Conservation (phyloP, 2,113 vertebrate genomes). For the Pycnonotus jocosus region DNA sequence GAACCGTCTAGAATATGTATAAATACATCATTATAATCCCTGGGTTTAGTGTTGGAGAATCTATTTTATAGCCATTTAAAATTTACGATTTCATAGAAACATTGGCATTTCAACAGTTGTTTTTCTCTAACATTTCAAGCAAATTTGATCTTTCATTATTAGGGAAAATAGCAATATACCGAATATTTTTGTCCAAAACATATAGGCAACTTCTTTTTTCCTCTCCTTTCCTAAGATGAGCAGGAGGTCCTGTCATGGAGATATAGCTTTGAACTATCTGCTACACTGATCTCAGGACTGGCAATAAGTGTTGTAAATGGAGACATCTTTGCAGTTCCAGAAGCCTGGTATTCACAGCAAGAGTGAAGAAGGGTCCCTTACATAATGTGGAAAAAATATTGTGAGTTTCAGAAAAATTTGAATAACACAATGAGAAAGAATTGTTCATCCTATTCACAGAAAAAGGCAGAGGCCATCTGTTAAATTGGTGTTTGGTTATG, state of each 20-base stretch:
- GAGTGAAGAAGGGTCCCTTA: background rate
- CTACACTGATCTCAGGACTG: background rate
- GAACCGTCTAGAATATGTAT: background rate
- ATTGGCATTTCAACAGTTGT: background rate
- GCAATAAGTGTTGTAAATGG: background rate
- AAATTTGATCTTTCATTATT: background rate
- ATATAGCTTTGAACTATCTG: background rate
- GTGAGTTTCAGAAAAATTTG: background rate
- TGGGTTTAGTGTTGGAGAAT: background rate
- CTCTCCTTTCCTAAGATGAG: background rate
- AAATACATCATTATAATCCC: background rate
- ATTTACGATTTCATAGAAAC: background rate
- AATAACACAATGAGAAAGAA: background rate
- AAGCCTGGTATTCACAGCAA: background rate
- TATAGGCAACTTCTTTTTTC: background rate
- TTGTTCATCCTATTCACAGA: background rate
- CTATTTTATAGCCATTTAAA: background rate
- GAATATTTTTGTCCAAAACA: background rate
- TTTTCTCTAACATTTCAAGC: background rate
- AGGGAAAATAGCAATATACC: background rate
- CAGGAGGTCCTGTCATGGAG: background rate
- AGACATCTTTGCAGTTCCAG: background rate
- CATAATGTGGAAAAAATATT: background rate
- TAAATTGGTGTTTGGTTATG: background rate
- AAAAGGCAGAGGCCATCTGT: background rate